Percentiles rank a stretch among this genome's conserved stretches.
phyloP scores from a whole-genome alignment of 1,140 invertebrate species.

The Drosophila malerkotliana region DNA sequence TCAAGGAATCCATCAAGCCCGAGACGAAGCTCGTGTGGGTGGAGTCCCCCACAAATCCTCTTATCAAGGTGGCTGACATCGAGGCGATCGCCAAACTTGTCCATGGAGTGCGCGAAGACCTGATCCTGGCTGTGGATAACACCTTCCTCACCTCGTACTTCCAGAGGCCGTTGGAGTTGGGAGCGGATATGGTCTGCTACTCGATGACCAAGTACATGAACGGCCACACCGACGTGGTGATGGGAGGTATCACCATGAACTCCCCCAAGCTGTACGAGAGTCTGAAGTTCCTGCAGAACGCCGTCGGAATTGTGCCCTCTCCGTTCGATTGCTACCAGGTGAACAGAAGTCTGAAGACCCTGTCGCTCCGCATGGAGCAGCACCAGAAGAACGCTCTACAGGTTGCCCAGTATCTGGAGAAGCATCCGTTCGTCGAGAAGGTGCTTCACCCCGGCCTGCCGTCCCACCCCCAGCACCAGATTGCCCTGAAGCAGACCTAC shows the following conservation, averaged over 20 bases:
- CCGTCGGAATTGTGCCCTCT: constrained; percentile 96
- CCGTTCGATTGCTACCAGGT: constrained; percentile 98
- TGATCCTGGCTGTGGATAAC: constrained; percentile 97
- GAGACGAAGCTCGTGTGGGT: constrained; percentile 99
- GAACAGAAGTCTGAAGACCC: constrained; percentile 97
- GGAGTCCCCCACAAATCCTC: constrained; percentile 99
- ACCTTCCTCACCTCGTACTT: constrained; percentile 98
- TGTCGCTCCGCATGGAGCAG: constrained; percentile 95
- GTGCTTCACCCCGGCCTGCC: constrained; percentile 94
- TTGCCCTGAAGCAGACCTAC: constrained; percentile 92
- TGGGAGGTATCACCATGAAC: constrained; percentile 94
- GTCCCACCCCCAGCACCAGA: constrained; percentile 95
- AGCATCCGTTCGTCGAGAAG: constrained; percentile 90
- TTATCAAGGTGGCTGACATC: constrained; percentile 96
- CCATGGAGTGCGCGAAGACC: constrained; percentile 85
- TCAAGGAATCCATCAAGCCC: constrained; percentile 89
- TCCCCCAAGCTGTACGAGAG: constrained; percentile 89
- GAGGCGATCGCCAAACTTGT: constrained; percentile 88
- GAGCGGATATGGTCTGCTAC: constrained; percentile 96
- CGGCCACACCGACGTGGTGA: constrained; percentile 98
- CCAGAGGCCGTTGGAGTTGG: constrained; percentile 95
- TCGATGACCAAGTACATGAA: constrained; percentile 99
- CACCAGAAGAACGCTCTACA: constrained; percentile 92
- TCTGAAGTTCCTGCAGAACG: constrained; percentile 95
- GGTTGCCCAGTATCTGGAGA: constrained; percentile 92